Percentiles rank a stretch among this genome's conserved stretches.
phyloP scores from a whole-genome alignment of 2,888 invertebrate species.

The Ligdia adustata region DNA sequence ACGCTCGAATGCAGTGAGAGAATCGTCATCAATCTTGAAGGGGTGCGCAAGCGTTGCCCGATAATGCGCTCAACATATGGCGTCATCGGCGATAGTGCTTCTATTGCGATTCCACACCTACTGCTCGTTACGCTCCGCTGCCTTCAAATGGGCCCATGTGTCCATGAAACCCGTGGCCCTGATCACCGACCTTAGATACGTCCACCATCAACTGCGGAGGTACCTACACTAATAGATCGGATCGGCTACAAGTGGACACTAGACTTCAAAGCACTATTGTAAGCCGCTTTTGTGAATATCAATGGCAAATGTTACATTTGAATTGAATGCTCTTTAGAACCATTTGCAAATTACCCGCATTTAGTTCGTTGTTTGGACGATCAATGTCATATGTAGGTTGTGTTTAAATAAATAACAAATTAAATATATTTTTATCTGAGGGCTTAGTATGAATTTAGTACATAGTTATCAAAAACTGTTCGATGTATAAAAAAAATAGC shows the following conservation, averaged over 20 bases:
- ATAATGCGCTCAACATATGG: constrained; percentile 81
- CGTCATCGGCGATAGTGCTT: constrained; percentile 54
- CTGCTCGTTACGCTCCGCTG: constrained; percentile 65
- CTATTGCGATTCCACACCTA: constrained; percentile 46
- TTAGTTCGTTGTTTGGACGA: constrained; percentile 22
- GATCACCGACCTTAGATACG: constrained; percentile 60
- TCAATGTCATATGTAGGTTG: constrained; percentile 4
- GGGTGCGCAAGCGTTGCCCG: constrained; percentile 59
- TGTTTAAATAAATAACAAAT: too few relatives aligned
- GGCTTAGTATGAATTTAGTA: too few relatives aligned
- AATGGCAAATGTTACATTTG: constrained; percentile 57
- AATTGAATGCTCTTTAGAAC: constrained; percentile 41
- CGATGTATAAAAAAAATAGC: too few relatives aligned
- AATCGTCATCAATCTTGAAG: constrained; percentile 78
- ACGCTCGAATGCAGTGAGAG: constrained; percentile 71
- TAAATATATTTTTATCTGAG: too few relatives aligned
- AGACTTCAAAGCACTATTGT: constrained; percentile 52
- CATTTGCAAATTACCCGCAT: constrained; percentile 71
- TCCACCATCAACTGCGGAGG: constrained; percentile 40
- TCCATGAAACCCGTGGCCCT: constrained; percentile 29
- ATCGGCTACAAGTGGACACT: constrained; percentile 66
- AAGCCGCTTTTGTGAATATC: constrained; percentile 47
- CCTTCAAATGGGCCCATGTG: constrained; percentile 52
- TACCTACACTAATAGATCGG: constrained; percentile 52
- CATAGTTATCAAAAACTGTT: too few relatives aligned